These are phyloP conservation scores for Octonoba sinensis DNA, from an alignment of 2,888 invertebrate species.

Conservation along the genomic window DNA sequence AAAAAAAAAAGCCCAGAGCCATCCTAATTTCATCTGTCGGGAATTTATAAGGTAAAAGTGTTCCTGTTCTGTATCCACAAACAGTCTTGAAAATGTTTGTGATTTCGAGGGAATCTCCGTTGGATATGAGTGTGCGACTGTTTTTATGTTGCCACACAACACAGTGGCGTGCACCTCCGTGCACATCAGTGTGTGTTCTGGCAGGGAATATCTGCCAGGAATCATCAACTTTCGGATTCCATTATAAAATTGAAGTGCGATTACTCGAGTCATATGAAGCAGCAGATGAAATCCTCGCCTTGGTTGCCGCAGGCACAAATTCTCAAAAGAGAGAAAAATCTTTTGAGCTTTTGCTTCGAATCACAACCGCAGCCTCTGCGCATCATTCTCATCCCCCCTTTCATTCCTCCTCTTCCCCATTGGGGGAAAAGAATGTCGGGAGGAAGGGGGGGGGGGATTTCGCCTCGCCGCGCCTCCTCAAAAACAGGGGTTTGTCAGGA, in stretches of 20 bases:
- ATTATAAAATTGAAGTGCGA: constrained; percentile 58
- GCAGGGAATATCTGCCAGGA: not conserved
- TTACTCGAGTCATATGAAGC: constrained; percentile 23
- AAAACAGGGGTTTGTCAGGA: constrained; percentile 26
- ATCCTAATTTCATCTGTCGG: no score
- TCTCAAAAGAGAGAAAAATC: constrained; percentile 39
- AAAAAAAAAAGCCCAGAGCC: no score
- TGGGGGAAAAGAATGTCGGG: no score
- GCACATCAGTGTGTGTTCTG: no score
- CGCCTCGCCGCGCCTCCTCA: constrained; percentile 13
- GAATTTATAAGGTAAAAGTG: no score
- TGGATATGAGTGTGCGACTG: no score
- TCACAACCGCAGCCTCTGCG: constrained; percentile 26
- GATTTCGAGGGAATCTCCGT: no score
- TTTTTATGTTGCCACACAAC: no score
- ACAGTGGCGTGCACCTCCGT: no score
- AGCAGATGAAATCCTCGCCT: constrained; percentile 5
- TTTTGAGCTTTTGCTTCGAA: constrained; percentile 54
- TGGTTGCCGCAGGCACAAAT: constrained; percentile 27
- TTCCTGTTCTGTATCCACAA: no score
- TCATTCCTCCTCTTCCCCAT: not conserved
- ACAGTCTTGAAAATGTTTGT: no score
- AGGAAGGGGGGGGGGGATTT: not conserved
- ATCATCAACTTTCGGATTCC: constrained; percentile 43
- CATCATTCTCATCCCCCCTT: not conserved